phyloP scores from a whole-genome alignment of 2,797 vertebrate genomes.

The Lepilemur septentrionalis region DNA sequence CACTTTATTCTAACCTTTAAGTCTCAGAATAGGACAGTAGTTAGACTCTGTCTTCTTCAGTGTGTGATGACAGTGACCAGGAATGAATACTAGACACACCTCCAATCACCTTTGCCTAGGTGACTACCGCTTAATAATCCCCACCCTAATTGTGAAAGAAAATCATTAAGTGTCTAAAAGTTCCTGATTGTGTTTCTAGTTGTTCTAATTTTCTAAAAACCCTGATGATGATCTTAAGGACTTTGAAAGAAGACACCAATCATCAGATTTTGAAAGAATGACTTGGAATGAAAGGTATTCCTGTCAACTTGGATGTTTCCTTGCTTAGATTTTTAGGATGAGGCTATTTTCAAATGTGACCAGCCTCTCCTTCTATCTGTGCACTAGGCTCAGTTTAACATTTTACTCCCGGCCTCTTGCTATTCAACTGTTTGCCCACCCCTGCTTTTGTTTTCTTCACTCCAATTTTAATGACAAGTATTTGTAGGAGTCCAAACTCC shows the following conservation, averaged over 20 bases:
- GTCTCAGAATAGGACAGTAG: not conserved
- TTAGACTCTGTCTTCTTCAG: not conserved
- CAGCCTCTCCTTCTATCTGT: not conserved
- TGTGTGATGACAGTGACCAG: not conserved
- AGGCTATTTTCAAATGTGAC: not conserved
- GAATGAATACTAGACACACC: not conserved
- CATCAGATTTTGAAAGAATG: not conserved
- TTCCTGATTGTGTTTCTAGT: not conserved
- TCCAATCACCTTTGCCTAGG: not conserved
- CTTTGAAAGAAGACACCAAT: not conserved
- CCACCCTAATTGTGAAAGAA: not conserved
- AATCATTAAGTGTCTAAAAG: not conserved
- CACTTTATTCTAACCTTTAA: not conserved
- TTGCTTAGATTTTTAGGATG: not conserved
- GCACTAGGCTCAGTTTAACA: not conserved
- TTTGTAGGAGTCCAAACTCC: not conserved
- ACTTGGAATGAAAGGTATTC: not conserved
- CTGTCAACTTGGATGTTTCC: not conserved
- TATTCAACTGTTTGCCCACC: not conserved
- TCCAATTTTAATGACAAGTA: not conserved
- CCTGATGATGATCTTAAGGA: not conserved
- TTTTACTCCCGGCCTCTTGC: not conserved
- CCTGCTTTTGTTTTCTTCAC: not conserved
- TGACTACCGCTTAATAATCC: not conserved
- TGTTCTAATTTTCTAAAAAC: conserved; percentile 2